A percentile compares a stretch with the other conserved stretches of the same genome.
Conservation (phyloP, 2,888 invertebrate species). For the Carabus problematicus region DNA sequence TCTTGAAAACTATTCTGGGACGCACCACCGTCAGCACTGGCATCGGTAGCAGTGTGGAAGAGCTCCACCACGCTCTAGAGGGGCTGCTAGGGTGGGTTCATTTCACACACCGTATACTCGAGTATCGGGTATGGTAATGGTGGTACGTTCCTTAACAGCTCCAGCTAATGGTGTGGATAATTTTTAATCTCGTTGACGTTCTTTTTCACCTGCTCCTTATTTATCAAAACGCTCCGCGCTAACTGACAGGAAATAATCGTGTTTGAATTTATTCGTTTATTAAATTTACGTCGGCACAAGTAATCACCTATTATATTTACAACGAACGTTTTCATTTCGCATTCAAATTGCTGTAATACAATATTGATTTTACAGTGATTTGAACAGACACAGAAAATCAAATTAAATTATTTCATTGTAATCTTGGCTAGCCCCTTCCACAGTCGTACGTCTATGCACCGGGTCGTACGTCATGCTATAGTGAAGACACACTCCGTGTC, state of each 20-base stretch:
- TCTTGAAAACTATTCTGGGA: no score
- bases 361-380: slow-evolving; percentile 5
- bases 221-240: slow-evolving; percentile 13
- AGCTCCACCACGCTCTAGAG: no score
- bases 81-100: slow-evolving; percentile 1
- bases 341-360: background rate
- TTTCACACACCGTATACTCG: slow-evolving; percentile 11
- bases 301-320: background rate
- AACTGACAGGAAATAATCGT: slow-evolving; percentile 10
- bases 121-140: slow-evolving; percentile 13
- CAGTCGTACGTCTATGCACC: slow-evolving; percentile 2
- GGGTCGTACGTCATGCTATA: no score
- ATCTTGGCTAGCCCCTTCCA: background rate
- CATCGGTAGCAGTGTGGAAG: no score
- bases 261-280: slow-evolving; percentile 20
- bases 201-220: slow-evolving; percentile 20
- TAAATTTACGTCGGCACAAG: slow-evolving; percentile 18
- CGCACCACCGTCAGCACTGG: no score
- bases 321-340: background rate
- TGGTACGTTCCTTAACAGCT: slow-evolving; percentile 1
- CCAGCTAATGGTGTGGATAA: slow-evolving; percentile 35
- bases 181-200: slow-evolving; percentile 33
- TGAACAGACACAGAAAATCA: no score
- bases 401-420: no score
- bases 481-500: background rate